Base-by-base conservation (phyloP, 1,140 invertebrate species). In the Scaptomyza pallida region DNA sequence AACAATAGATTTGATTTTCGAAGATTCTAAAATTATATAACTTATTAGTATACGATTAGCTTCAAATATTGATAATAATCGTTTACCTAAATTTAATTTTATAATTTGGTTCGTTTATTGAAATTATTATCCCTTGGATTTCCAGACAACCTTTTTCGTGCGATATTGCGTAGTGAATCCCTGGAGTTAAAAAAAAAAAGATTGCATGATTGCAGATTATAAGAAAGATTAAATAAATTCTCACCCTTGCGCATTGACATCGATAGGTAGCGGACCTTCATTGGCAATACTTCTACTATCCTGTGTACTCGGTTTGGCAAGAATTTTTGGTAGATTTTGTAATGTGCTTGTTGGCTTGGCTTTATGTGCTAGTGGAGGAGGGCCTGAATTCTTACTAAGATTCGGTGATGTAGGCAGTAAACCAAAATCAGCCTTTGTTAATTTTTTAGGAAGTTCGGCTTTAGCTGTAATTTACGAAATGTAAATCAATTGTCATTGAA, bases 31-130 rank as follows among this genome's bases (percentile, higher is more conserved):
- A 43, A 43, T 3, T 43, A 43, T 41, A 41, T 41, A 41, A 16
- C 17, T 30, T 9, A 1, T 9, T 21, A 45, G 3, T 23, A n/a
- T 21, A 23, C 6, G n/a, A n/a, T 47, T n/a, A 13, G 1, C 12
- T 13, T 13, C 8, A 21, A 47, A 21, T n/a, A 45, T 45, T 45
- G 33, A n/a, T n/a, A n/a, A n/a, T n/a, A n/a, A n/a, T n/a, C n/a
- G n/a, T n/a, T n/a, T 30, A 44, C 16, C 6, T 21, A 19, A 50
- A 30, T 35, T 6, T 10, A 19, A 8, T 19, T 51, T 17, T 21
- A 45, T 30, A 63, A 13, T 40, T 69, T 69, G 16, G 65, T 55
- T 8, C 59, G 48, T 17, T 69, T 69, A 40, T 10, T 69, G 16
- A 48, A 5, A 30, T 19, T 62, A 30, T 19, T 62, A 4, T 45